phyloP scores from a whole-genome alignment of 2,113 vertebrate species.

The Tachysurus vachellii region DNA sequence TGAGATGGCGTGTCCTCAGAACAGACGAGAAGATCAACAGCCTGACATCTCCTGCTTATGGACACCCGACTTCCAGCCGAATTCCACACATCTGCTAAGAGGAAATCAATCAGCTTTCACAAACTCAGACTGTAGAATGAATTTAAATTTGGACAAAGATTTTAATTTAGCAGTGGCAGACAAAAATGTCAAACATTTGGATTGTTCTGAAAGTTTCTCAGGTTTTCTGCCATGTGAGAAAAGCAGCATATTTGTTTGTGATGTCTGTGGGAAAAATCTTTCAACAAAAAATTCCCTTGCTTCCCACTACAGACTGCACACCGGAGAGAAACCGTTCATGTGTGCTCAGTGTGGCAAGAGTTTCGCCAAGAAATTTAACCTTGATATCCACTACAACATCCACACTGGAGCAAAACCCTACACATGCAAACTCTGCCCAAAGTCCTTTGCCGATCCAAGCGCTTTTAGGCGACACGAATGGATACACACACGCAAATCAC shows the following conservation, averaged over 20 bases:
- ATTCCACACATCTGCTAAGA: neutral
- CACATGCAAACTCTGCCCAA: slow-evolving; percentile 6
- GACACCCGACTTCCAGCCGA: slow-evolving; percentile 8
- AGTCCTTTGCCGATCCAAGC: slow-evolving; percentile 41
- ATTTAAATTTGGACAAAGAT: slow-evolving; percentile 4
- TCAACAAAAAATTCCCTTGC: slow-evolving; percentile 33
- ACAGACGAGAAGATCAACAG: slow-evolving; percentile 24
- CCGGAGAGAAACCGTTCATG: slow-evolving; percentile 24
- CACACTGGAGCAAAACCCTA: slow-evolving; percentile 41
- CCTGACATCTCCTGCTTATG: slow-evolving; percentile 32
- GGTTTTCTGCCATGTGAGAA: neutral
- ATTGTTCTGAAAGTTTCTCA: neutral
- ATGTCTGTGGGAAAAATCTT: slow-evolving; percentile 40
- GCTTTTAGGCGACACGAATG: slow-evolving; percentile 36
- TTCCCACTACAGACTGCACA: slow-evolving; percentile 37
- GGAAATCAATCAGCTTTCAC: neutral
- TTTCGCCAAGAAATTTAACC: slow-evolving; percentile 46
- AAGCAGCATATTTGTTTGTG: slow-evolving; percentile 1
- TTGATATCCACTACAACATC: slow-evolving; percentile 40
- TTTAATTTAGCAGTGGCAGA: neutral
- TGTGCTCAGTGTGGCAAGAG: slow-evolving; percentile 42
- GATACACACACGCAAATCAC: slow-evolving; percentile 24
- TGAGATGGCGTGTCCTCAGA: neutral
- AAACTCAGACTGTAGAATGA: neutral
- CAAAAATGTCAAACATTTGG: neutral